Evolutionary conservation across 2,113 vertebrate species (phyloP).

Genomic region (Myanophis thanlyinensis): DNA sequence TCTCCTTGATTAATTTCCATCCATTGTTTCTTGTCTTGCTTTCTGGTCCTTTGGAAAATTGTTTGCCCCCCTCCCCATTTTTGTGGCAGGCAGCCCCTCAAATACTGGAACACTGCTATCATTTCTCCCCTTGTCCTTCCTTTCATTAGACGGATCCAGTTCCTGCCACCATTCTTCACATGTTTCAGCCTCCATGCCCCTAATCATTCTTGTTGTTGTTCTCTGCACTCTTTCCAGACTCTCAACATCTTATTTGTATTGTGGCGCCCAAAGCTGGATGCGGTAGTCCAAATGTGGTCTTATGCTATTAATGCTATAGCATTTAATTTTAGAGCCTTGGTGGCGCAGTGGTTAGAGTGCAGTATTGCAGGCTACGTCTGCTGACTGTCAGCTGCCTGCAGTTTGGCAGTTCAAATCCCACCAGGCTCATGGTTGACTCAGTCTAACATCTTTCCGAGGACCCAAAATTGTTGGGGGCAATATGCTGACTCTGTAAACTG

Average conservation of each 20-base stretch:
- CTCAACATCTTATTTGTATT: background rate
- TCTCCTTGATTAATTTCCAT: too few species aligned
- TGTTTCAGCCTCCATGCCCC: background rate
- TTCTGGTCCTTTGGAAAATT: background rate
- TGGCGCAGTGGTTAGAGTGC: too few species aligned
- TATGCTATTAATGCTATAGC: background rate
- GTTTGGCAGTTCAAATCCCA: too few species aligned
- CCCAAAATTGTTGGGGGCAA: too few species aligned
- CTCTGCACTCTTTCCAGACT: background rate
- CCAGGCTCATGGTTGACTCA: too few species aligned
- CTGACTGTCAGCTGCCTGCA: too few species aligned
- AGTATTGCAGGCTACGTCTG: too few species aligned
- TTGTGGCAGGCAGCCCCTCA: too few species aligned
- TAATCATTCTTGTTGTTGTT: background rate
- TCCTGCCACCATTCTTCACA: background rate
- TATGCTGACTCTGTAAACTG: too few species aligned
- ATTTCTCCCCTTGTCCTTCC: background rate
- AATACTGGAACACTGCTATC: background rate
- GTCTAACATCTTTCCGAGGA: too few species aligned
- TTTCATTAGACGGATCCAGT: background rate
- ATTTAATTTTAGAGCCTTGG: too few species aligned
- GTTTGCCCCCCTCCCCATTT: background rate
- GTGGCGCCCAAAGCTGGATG: background rate
- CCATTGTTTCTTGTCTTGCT: background rate
- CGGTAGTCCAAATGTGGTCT: background rate